Evolutionary conservation across 2,797 vertebrate genomes (phyloP), one percentile per base, ranked within the genome.

Genomic region (Oreochromis mossambicus): DNA sequence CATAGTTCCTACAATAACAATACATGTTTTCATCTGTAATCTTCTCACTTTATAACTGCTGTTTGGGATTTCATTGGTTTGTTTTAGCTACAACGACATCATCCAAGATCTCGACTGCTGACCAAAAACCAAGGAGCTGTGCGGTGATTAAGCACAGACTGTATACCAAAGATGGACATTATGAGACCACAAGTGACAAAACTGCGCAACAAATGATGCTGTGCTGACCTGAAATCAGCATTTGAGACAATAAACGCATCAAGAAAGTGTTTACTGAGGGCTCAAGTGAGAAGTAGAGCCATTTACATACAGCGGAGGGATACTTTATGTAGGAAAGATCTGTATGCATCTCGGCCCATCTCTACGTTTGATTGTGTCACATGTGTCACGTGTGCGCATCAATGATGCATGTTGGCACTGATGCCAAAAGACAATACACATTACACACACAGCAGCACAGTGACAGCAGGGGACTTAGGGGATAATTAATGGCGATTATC

Each of bases 141-240:
- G 58, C 0, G 0, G 32, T 15, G 63, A 15, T 68, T 2, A 10
- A 43, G 21, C 63, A 68, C n/a, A 6, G 38, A 43, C 63, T 66
- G 34, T 41, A 66, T 41, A 66, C n/a, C 1, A 41, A 66, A 2
- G 38, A 43, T 43, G 63, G 63, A 43, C 3, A 43, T 43, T 43
- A 68, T 10, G n/a, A 68, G 5, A 3, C 63, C 8, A 43, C 1
- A 3, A 2, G 61, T 0, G 7, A 24, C 0, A 66, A 66, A 36
- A 0, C 0, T 21, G 34, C 0, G 12, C 61, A 38, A 38, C n/a
- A 24, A 24, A 43, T 3, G 6, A 41, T 68, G 63, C 4, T 29
- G 54, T 3, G 13, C 56, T 61, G 56, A 4, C 29, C 29, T 19
- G 43, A 15, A 46, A 46, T 46, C 43, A 46, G 13, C 26, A 26